Evolutionary conservation across 1,140 invertebrate genomes (phyloP), one percentile per base, ranked within the genome.

Genomic region (Spodoptera frugiperda): DNA sequence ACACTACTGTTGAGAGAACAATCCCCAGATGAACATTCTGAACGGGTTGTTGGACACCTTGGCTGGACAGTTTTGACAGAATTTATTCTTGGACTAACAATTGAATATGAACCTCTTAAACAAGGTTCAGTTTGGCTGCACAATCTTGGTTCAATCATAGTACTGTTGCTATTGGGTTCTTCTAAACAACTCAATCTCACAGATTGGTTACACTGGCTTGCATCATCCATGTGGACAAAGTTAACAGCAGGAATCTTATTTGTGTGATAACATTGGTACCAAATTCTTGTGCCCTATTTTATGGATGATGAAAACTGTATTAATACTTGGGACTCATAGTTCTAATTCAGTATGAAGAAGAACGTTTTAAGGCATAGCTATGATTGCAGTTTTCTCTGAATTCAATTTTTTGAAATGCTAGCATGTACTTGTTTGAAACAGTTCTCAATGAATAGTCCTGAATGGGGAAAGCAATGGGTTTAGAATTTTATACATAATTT

Each of bases 201-300:
- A 70, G 80, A 74, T 82, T 48, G 33, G 59, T 51, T 63, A 78
- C 33, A 51, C 83, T 78, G 68, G 61, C 25, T 70, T 19, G 65
- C 78, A 85, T 86, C 85, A 84, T 93, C 88, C 72, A 92, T 51
- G 77, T 91, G 87, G 21, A 87, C 78, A 84, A 92, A 93, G 68
- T 82, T 90, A 59, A 82, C 83, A n/a, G 87, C 82, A 71, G 91
- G 92, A 86, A 91, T 91, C 78, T 84, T 90, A 68, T 79, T 83
- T 76, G 82, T 88, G 77, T 93, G 92, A 83, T 92, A 93, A 78
- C 92, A 93, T 77, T 87, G 79, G 79, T 91, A 89, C 91, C 92
- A 93, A 68, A 80, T 79, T 79, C 87, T 92, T 85, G 76, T 80
- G 82, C 84, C 90, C 92, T 93, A 81, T 83, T 86, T 81, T 84